Conservation (phyloP, 2,797 vertebrate species). For the Phrynocephalus vlangalii region DNA sequence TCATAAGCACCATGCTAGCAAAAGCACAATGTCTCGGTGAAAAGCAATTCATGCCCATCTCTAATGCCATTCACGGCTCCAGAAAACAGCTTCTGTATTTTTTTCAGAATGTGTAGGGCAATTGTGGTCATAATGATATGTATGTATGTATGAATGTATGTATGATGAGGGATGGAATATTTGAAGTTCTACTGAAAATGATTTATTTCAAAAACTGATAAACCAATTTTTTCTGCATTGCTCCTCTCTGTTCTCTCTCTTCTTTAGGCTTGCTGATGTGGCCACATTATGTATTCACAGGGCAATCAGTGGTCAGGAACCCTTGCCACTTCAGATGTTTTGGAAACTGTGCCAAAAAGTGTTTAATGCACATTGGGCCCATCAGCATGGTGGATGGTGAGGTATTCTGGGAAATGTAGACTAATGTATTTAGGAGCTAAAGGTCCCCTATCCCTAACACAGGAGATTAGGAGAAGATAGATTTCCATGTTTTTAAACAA, state of each 20-base stretch:
- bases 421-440: neutral
- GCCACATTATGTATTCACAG: neutral
- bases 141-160: neutral
- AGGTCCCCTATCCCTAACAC: neutral
- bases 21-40: too few relatives aligned
- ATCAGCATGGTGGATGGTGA: neutral
- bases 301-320: neutral
- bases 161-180: too few relatives aligned
- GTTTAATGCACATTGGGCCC: neutral
- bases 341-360: too few relatives aligned
- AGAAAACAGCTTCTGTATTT: neutral
- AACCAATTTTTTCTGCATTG: too few relatives aligned
- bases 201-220: too few relatives aligned
- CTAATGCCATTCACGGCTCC: neutral
- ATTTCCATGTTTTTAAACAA: neutral
- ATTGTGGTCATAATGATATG: neutral
- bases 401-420: neutral
- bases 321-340: neutral
- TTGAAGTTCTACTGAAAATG: too few relatives aligned
- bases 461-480: neutral
- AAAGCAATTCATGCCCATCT: too few relatives aligned
- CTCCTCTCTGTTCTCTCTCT: too few relatives aligned
- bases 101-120: neutral
- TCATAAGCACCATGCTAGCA: too few relatives aligned
- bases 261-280: too few relatives aligned